Percentiles rank a stretch among this genome's conserved stretches.
These are phyloP conservation scores for Globicephala melas DNA, from an alignment of 2,113 vertebrate genomes.

Conservation along the genomic window DNA sequence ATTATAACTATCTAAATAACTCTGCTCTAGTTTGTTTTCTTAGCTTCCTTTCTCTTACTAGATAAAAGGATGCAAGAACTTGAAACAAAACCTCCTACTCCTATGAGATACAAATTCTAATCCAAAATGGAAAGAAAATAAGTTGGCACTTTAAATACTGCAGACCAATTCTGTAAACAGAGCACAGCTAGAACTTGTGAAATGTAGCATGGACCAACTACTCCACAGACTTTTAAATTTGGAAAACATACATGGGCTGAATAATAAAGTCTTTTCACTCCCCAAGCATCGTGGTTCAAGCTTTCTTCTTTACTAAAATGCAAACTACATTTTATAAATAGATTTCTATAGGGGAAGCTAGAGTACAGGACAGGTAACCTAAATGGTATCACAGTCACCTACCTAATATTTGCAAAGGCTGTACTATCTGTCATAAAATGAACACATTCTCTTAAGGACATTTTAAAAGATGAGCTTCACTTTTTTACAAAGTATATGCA, in stretches of 20 bases:
- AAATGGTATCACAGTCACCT: neutral
- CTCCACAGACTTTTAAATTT: neutral
- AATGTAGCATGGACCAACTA: neutral
- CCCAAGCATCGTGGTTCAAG: neutral
- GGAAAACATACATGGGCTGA: neutral
- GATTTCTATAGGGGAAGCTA: neutral
- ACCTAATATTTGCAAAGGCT: neutral
- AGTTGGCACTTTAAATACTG: neutral
- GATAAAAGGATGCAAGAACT: neutral
- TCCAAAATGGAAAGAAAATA: neutral
- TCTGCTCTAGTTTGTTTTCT: neutral
- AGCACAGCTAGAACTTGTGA: neutral
- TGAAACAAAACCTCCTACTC: neutral
- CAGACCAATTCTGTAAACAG: neutral
- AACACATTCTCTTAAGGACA: neutral
- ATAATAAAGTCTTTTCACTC: neutral
- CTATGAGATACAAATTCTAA: neutral
- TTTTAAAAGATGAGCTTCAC: neutral
- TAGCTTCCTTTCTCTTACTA: neutral
- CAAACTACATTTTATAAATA: neutral
- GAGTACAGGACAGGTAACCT: neutral
- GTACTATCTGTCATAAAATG: neutral
- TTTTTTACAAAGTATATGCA: neutral
- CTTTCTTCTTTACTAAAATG: conserved; percentile 2
- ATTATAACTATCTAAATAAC: neutral